Percentiles rank a stretch among this genome's conserved stretches.
phyloP scores from a whole-genome alignment of 2,888 invertebrate genomes.

The Dasysyrphus albostriatus region DNA sequence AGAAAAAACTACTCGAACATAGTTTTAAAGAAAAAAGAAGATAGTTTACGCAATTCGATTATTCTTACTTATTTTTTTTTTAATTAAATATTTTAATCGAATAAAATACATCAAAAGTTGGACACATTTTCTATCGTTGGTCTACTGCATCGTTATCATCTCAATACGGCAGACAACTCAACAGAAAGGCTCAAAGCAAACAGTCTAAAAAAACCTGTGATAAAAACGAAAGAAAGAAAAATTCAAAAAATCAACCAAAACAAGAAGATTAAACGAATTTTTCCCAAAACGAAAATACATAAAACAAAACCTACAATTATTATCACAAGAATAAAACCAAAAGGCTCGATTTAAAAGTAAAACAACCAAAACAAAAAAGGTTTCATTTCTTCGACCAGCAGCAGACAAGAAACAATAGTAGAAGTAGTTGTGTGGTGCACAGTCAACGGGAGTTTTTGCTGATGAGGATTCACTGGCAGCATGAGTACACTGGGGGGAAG shows the following conservation, averaged over 20 bases:
- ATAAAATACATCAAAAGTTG: slow-evolving; percentile 26
- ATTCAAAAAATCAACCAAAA: slow-evolving; percentile 15
- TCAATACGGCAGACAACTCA: slow-evolving; percentile 30
- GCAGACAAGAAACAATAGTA: slow-evolving; percentile 53
- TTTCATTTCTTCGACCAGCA: slow-evolving; percentile 57
- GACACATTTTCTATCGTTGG: slow-evolving; percentile 29
- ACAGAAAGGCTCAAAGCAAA: slow-evolving; percentile 58
- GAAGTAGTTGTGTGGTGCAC: slow-evolving; percentile 77
- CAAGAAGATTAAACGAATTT: slow-evolving; percentile 30
- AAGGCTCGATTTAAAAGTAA: slow-evolving; percentile 34
- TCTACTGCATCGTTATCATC: slow-evolving; percentile 33
- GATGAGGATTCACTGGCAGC: slow-evolving; percentile 85
- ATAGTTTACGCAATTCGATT: slow-evolving; percentile 57
- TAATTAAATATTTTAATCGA: slow-evolving; percentile 44
- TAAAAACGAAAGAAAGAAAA: slow-evolving; percentile 43
- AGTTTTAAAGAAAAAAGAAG: slow-evolving; percentile 47
- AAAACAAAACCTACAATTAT: slow-evolving; percentile 29
- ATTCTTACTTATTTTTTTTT: slow-evolving; percentile 41
- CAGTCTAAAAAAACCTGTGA: slow-evolving; percentile 59
- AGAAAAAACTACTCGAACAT: slow-evolving; percentile 49
- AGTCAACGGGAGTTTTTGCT: slow-evolving; percentile 84
- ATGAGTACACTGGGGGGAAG: slow-evolving; percentile 85
- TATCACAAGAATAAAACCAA: slow-evolving; percentile 33
- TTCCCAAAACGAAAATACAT: slow-evolving; percentile 16
- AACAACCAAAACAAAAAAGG: slow-evolving; percentile 34